Conservation (phyloP, 92 coral and sea anemone genomes). For the Parazoanthus swiftii region DNA sequence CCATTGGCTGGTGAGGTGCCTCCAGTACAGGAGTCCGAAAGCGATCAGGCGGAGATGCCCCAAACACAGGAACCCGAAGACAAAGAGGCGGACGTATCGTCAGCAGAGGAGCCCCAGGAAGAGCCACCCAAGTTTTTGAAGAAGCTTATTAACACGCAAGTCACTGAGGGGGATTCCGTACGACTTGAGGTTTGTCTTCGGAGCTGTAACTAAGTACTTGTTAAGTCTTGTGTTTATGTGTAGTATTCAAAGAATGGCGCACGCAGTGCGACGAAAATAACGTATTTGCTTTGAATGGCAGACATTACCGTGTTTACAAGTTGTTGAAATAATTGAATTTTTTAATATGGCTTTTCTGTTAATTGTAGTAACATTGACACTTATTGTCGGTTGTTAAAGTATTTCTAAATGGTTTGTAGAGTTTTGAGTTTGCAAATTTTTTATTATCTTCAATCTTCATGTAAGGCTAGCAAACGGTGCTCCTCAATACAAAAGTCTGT, state of each 20-base stretch:
- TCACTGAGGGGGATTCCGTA: conserved; percentile 71
- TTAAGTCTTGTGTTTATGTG: not conserved
- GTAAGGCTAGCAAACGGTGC: too few species aligned
- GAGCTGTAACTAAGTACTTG: not conserved
- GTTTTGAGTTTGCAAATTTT: too few species aligned
- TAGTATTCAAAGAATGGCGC: not conserved
- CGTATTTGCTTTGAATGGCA: too few species aligned
- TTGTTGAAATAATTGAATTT: too few species aligned
- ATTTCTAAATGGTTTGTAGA: too few species aligned
- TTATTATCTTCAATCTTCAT: too few species aligned
- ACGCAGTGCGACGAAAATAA: too few species aligned
- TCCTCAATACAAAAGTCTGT: too few species aligned
- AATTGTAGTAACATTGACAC: too few species aligned
- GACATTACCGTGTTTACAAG: too few species aligned
- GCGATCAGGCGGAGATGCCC: not conserved
- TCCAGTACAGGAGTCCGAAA: conserved; percentile 35
- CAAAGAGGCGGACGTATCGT: not conserved
- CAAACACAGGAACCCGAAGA: conserved; percentile 18
- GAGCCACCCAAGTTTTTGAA: conserved; percentile 75
- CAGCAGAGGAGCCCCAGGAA: conserved; percentile 42
- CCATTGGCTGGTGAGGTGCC: conserved; percentile 44
- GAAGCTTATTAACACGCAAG: conserved; percentile 56
- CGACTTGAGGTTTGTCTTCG: conserved; percentile 63
- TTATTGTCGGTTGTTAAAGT: too few species aligned
- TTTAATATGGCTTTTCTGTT: too few species aligned